phyloP scores from a whole-genome alignment of 2,797 vertebrate genomes.

The Paguma larvata region DNA sequence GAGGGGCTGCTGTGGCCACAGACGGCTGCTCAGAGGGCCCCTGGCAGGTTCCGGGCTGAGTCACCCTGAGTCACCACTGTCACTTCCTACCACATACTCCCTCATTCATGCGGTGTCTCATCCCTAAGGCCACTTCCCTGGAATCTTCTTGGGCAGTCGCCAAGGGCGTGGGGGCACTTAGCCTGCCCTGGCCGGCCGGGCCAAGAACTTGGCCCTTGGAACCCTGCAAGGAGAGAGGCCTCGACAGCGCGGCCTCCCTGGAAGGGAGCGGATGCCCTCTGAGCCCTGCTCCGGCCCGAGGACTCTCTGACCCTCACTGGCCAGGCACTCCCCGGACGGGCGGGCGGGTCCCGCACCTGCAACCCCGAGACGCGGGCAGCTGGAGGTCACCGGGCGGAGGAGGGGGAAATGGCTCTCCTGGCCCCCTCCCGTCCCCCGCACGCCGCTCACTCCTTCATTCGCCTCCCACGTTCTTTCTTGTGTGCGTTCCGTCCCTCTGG shows the following conservation, averaged over 20 bases:
- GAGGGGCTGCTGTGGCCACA: background rate
- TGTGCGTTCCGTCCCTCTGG: accelerated
- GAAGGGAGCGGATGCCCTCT: background rate
- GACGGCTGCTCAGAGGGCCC: background rate
- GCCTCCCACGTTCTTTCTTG: accelerated
- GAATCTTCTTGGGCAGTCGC: background rate
- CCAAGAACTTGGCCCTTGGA: background rate
- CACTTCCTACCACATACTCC: conserved; percentile 78
- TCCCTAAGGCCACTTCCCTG: conserved; percentile 44
- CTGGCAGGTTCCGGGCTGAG: conserved; percentile 66
- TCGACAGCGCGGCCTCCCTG: background rate
- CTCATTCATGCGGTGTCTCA: background rate
- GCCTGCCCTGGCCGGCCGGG: background rate
- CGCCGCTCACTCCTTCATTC: accelerated
- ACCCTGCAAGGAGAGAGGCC: background rate
- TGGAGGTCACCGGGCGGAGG: background rate
- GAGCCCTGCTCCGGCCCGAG: background rate
- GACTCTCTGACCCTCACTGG: background rate
- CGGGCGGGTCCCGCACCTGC: background rate
- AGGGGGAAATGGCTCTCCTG: background rate
- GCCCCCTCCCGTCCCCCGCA: accelerated
- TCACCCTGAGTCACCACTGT: conserved; percentile 76
- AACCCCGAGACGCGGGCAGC: background rate
- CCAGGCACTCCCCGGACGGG: too few species aligned
- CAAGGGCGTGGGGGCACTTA: conserved; percentile 12